Evolutionary conservation across 2,797 vertebrate species (phyloP), one percentile per base, ranked within the genome.

Genomic region (Crotalus adamanteus): DNA sequence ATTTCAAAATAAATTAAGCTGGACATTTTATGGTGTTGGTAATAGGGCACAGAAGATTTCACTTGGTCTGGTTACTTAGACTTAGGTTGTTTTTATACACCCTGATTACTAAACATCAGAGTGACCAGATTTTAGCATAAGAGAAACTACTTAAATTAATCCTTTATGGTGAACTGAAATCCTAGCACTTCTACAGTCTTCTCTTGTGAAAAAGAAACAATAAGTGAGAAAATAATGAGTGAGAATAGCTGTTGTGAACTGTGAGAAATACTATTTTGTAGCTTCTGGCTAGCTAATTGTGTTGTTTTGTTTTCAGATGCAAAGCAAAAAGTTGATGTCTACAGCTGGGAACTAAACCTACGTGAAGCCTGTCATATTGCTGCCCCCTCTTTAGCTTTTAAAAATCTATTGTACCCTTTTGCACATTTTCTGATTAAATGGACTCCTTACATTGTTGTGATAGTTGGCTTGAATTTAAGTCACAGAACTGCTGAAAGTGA

Each of bases 301-400:
- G 91, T 78, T 96, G 31, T 63, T 93, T 16, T 14, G 2, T 96
- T 97, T 91, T 91, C 95, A 97, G 97, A 88, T 95, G 94, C 95
- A 95, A 95, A 69, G 91, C 20, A 3, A 89, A 93, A 65, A 89
- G 87, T 18, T 78, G 88, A 95, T 11, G 11, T 94, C 91, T 92
- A 83, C 14, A n/a, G 28, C 37, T 56, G 89, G 93, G 93, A 94
- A 91, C 85, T 57, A 59, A 87, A 2, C 5, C 25, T 90, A 3
- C 31, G 85, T 88, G 2, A 9, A 5, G 83, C 87, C 26, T 89
- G 4, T 31, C 56, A 2, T 42, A 37, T 56, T 28, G 31, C 78
- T 86, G 57, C 26, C 31, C 31, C 12, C 73, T 22, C 12, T 88
- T 31, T 25, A 37, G 20, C 37, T 89, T 51, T 60, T 55, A 55